A percentile compares a stretch with the other conserved stretches of the same genome.
Evolutionary conservation across 2,888 invertebrate species (phyloP).

Genomic region (Lasioglossum morio): DNA sequence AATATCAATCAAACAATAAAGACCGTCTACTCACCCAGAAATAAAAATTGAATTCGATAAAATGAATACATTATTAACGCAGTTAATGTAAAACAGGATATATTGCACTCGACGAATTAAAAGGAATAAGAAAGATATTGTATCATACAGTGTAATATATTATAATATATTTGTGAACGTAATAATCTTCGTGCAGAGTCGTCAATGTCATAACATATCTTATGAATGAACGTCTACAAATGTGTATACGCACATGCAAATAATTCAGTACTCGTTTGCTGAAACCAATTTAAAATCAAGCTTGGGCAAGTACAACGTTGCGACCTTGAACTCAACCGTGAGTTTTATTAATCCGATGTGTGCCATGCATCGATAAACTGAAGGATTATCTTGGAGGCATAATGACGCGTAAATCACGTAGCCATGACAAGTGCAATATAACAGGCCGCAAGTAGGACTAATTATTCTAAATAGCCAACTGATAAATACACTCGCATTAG

Average conservation of each 20-base stretch:
- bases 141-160: background rate
- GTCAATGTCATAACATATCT: background rate
- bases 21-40: background rate
- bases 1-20: background rate
- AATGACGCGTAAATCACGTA: constrained; percentile 8
- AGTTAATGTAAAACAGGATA: background rate
- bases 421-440: constrained; percentile 15
- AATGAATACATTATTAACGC: background rate
- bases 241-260: background rate
- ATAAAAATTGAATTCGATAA: background rate
- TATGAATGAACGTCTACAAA: background rate
- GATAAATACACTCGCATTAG: constrained; percentile 12
- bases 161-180: background rate
- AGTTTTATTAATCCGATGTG: constrained; percentile 11
- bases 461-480: constrained; percentile 7
- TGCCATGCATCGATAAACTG: constrained; percentile 1
- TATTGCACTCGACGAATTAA: background rate
- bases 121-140: background rate
- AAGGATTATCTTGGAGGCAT: background rate
- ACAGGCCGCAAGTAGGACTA: constrained; percentile 11
- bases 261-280: background rate
- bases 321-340: constrained; percentile 9
- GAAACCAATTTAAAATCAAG: background rate
- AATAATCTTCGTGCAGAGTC: background rate
- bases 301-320: background rate